Evolutionary conservation across 2,888 invertebrate genomes (phyloP), one percentile per base, ranked within the genome.

Genomic region (Drosophila niveifrons): DNA sequence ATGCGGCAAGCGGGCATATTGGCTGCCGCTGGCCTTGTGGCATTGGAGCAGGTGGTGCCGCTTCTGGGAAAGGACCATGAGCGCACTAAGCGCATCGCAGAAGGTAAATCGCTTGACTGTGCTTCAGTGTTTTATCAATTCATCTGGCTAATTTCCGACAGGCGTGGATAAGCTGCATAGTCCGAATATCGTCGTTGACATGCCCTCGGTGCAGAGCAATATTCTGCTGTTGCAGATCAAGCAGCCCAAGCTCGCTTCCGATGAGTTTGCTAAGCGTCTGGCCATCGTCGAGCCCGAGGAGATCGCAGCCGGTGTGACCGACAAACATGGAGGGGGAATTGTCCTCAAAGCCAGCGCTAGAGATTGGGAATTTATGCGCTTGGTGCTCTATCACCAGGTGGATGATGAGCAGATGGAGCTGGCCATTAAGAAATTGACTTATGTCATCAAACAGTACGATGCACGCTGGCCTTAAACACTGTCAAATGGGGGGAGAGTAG

Each of bases 1-100:
- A 97, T 98, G 98, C 94, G 99, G 62, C 99, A 99, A 93, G 95
- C 94, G 43, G 99, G 99, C 4, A 94, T 98, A 50, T 90, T 99
- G 56, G 98, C 98, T 0, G 98, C 98, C 0, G 97, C 98, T 1
- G 98, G 97, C 0, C 88, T 97, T 3, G 95, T 97, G 28, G 96
- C 97, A 0, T 91, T 99, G n/a, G 95, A 97, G 64, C 95, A 96
- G 71, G 95, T 96, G 83, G 94, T 95, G 6, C 95, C 96, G 0
- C 93, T 94, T 44, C 93, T 99, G 31, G 91, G 91, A 2, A 93
- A 94, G 0, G 98, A 98, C 92, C 98, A 99, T 91, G 93, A 93
- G 57, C 94, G 95, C 51, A 95, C 96, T 0, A 92, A 93, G 52
- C 91, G 93, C 58, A 94, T 98, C 57, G 97, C 96, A 2, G 92